A percentile compares a stretch with the other conserved stretches of the same genome.
phyloP scores from a whole-genome alignment of 2,888 invertebrate genomes.

The Ligdia adustata region DNA sequence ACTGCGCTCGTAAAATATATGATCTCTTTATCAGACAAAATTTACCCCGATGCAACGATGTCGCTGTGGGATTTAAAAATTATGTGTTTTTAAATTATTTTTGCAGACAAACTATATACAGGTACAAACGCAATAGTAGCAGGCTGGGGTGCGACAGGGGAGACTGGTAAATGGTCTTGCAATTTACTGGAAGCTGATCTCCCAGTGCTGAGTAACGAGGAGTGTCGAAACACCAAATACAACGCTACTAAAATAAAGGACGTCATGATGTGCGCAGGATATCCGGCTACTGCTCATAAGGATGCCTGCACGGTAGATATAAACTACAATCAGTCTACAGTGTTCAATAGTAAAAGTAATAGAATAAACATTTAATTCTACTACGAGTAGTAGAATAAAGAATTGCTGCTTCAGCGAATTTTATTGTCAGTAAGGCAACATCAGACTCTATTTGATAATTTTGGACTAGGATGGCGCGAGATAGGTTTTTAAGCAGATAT shows the following conservation, averaged over 20 bases:
- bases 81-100: no score
- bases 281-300: slow-evolving; percentile 87
- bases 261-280: slow-evolving; percentile 95
- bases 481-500: no score
- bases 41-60: not conserved
- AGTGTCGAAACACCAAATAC: slow-evolving; percentile 90
- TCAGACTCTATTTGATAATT: no score
- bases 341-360: no score
- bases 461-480: no score
- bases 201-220: slow-evolving; percentile 86
- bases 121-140: slow-evolving; percentile 88
- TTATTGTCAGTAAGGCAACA: no score
- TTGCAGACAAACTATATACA: slow-evolving; percentile 75
- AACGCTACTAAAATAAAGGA: slow-evolving; percentile 92
- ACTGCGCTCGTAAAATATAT: slow-evolving; percentile 7
- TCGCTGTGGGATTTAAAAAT: no score
- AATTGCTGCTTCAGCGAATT: no score
- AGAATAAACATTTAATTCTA: no score
- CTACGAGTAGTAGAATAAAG: no score
- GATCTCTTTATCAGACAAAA: slow-evolving; percentile 70
- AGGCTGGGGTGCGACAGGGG: slow-evolving; percentile 94
- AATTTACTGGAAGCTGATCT: slow-evolving; percentile 92
- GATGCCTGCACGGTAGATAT: slow-evolving; percentile 92
- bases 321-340: no score
- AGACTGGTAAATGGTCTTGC: slow-evolving; percentile 93